Conservation (phyloP, 2,888 invertebrate species). For the Allophyes oxyacanthae region DNA sequence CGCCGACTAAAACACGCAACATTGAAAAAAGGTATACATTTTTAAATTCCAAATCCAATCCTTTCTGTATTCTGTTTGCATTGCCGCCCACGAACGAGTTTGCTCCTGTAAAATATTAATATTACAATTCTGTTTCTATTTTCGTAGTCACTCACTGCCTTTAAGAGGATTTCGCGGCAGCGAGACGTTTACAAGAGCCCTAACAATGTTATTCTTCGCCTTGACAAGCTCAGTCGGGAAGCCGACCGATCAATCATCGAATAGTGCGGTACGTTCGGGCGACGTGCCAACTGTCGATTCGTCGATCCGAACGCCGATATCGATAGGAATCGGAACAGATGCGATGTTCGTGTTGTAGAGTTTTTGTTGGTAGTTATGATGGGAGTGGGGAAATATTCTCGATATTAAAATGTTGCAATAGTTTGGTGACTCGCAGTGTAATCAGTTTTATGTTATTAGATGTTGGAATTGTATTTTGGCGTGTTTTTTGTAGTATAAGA, state of each 20-base stretch:
- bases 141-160: constrained; percentile 63
- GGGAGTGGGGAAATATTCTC: constrained; percentile 1
- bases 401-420: constrained; percentile 2
- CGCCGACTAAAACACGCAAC: constrained; percentile 29
- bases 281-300: constrained; percentile 64
- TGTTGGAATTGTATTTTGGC: no score
- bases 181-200: constrained; percentile 83
- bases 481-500: no score
- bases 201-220: constrained; percentile 87
- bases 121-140: constrained; percentile 59
- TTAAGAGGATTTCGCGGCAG: constrained; percentile 81
- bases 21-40: constrained; percentile 34
- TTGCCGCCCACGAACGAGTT: constrained; percentile 38
- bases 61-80: constrained; percentile 44
- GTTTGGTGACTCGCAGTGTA: no score
- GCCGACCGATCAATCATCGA: constrained; percentile 83
- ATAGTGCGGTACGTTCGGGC: constrained; percentile 69
- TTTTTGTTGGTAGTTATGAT: constrained; percentile 38
- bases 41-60: constrained; percentile 55
- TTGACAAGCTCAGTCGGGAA: constrained; percentile 80
- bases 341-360: constrained; percentile 21
- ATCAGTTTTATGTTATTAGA: no score
- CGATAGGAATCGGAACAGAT: constrained; percentile 45
- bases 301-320: constrained; percentile 59
- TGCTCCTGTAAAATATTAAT: constrained; percentile 55